Percentiles rank a stretch among this genome's conserved stretches.
Conservation (phyloP, 2,888 invertebrate genomes). For the Malthinus flaveolus region DNA sequence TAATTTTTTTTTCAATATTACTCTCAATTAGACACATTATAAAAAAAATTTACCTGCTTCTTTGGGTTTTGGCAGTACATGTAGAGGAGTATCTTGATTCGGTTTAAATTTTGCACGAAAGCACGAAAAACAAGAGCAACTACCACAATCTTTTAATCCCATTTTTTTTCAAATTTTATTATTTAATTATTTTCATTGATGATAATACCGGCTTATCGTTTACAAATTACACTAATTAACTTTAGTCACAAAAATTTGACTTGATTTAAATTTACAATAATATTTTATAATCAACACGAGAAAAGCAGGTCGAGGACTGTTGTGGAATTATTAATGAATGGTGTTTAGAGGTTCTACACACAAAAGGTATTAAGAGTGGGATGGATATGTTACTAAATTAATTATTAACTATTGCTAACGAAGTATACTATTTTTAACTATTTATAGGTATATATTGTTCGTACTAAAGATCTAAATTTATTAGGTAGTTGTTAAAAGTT, state of each 20-base stretch:
- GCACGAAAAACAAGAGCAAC: constrained; percentile 46
- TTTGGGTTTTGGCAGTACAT: constrained; percentile 48
- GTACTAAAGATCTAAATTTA: too few relatives aligned
- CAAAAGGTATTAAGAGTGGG: constrained; percentile 21
- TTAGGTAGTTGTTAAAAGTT: too few relatives aligned
- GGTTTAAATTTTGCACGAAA: constrained; percentile 52
- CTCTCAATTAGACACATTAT: too few relatives aligned
- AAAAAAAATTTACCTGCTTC: constrained; percentile 36
- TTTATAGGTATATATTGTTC: too few relatives aligned
- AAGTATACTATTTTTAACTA: too few relatives aligned
- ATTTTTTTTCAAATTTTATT: constrained; percentile 30
- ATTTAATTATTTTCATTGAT: neutral
- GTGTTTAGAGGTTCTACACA: constrained; percentile 5
- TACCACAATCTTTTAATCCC: constrained; percentile 38
- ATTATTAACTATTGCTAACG: neutral
- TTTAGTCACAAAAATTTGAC: too few relatives aligned
- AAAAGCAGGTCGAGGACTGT: constrained; percentile 17
- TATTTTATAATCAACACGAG: constrained; percentile 1
- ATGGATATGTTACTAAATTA: constrained; percentile 2
- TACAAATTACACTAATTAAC: neutral
- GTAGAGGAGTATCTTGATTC: constrained; percentile 43
- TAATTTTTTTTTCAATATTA: neutral
- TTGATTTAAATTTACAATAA: too few relatives aligned
- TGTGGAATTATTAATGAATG: constrained; percentile 7
- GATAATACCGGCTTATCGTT: neutral